Percentiles rank a stretch among this genome's conserved stretches.
phyloP scores from a whole-genome alignment of 2,113 vertebrate genomes.

The Pungitius pungitius region DNA sequence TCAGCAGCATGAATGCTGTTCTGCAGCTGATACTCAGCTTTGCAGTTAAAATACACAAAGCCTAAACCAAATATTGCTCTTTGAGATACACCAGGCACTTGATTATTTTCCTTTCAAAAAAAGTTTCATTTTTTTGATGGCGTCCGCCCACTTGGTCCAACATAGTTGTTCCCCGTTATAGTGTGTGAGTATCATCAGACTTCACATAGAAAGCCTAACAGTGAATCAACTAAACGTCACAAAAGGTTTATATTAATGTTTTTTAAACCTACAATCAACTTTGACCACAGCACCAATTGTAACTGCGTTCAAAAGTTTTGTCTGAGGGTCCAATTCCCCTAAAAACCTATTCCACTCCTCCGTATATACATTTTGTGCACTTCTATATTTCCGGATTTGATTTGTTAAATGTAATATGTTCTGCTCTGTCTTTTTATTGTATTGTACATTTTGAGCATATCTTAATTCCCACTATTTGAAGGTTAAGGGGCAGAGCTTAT shows the following conservation, averaged over 20 bases:
- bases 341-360: too few relatives aligned
- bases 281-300: constrained; percentile 6
- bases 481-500: too few relatives aligned
- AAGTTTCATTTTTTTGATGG: constrained; percentile 60
- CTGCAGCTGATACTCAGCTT: constrained; percentile 48
- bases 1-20: constrained; percentile 12
- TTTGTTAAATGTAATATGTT: too few relatives aligned
- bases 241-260: neutral
- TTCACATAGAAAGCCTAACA: constrained; percentile 53
- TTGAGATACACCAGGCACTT: constrained; percentile 60
- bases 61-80: constrained; percentile 75
- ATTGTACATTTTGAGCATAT: too few relatives aligned
- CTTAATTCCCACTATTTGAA: too few relatives aligned
- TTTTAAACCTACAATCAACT: neutral
- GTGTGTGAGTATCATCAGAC: constrained; percentile 46
- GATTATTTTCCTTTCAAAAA: constrained; percentile 76
- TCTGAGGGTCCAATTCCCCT: too few relatives aligned
- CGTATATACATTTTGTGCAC: too few relatives aligned
- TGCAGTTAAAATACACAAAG: constrained; percentile 58
- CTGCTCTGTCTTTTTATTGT: too few relatives aligned
- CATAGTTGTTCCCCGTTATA: constrained; percentile 13
- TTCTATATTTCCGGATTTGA: too few relatives aligned
- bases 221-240: constrained; percentile 19
- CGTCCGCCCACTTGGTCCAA: constrained; percentile 29
- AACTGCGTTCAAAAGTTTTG: too few relatives aligned